Conservation (phyloP, 2,888 invertebrate genomes). For the Melikaiella ostensackeni region DNA sequence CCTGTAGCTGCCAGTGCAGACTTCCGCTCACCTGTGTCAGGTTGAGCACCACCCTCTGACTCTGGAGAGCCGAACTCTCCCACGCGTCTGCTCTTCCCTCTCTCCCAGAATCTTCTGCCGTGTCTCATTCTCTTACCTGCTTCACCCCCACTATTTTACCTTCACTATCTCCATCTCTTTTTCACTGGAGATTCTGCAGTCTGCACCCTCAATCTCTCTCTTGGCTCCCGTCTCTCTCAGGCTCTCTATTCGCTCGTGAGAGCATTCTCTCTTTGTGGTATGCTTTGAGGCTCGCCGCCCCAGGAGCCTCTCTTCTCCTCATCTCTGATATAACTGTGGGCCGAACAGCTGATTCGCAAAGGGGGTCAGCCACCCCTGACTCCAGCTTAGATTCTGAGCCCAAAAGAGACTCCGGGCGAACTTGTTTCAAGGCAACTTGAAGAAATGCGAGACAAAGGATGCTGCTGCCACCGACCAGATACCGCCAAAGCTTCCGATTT, state of each 20-base stretch:
- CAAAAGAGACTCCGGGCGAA: constrained; percentile 32
- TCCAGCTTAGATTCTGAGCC: constrained; percentile 28
- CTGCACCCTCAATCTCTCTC: constrained; percentile 50
- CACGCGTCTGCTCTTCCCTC: constrained; percentile 66
- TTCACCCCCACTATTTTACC: constrained; percentile 39
- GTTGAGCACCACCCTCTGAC: constrained; percentile 70
- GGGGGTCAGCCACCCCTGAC: constrained; percentile 63
- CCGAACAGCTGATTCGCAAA: constrained; percentile 68
- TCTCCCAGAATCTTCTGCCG: constrained; percentile 43
- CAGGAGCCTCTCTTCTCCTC: constrained; percentile 46
- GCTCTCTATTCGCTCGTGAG: constrained; percentile 49
- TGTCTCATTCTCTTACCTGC: constrained; percentile 40
- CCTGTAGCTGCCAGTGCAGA: constrained; percentile 44
- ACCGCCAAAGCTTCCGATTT: constrained; percentile 23
- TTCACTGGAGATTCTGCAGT: constrained; percentile 15
- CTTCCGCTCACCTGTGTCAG: constrained; percentile 68
- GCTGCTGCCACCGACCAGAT: neutral
- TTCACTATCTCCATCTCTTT: constrained; percentile 42
- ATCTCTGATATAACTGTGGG: constrained; percentile 49
- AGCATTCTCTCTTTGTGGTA: constrained; percentile 62
- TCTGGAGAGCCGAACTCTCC: constrained; percentile 67
- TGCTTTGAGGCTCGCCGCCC: constrained; percentile 67
- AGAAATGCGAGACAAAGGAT: constrained; percentile 36
- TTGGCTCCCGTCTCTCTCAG: constrained; percentile 45
- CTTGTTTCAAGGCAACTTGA: constrained; percentile 39